phyloP scores from a whole-genome alignment of 2,797 vertebrate species.

The Mergus octosetaceus region DNA sequence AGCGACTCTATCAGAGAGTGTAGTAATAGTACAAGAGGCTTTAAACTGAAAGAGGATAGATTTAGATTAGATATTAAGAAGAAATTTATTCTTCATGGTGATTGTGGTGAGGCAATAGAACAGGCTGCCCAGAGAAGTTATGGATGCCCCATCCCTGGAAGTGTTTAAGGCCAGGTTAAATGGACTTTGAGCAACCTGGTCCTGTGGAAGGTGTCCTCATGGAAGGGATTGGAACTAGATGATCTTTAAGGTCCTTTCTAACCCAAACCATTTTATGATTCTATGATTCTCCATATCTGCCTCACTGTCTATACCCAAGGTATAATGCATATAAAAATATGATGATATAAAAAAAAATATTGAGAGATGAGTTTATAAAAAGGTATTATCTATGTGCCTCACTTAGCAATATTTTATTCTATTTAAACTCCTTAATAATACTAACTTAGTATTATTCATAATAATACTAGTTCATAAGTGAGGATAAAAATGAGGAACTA shows the following conservation, averaged over 20 bases:
- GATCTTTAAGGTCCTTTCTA: too few species aligned
- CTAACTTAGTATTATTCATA: neutral
- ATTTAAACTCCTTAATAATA: neutral
- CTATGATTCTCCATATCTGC: neutral
- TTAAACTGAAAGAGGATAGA: too few species aligned
- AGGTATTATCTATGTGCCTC: neutral
- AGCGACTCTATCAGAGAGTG: neutral
- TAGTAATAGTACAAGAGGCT: neutral
- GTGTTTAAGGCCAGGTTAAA: too few species aligned
- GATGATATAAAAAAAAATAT: neutral
- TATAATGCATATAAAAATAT: neutral
- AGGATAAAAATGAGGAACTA: neutral
- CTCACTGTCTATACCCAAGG: fast-evolving
- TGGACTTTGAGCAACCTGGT: too few species aligned
- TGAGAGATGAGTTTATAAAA: neutral
- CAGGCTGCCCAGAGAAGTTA: too few species aligned
- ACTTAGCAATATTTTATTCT: neutral
- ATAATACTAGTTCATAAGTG: neutral
- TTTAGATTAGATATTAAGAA: too few species aligned
- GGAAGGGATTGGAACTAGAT: too few species aligned
- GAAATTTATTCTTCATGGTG: too few species aligned
- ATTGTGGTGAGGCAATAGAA: too few species aligned
- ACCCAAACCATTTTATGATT: too few species aligned
- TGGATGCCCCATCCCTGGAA: too few species aligned
- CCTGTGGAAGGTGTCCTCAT: too few species aligned